A percentile compares a stretch with the other conserved stretches of the same genome.
Conservation (phyloP, 1,140 invertebrate species). For the Papilio xuthus region DNA sequence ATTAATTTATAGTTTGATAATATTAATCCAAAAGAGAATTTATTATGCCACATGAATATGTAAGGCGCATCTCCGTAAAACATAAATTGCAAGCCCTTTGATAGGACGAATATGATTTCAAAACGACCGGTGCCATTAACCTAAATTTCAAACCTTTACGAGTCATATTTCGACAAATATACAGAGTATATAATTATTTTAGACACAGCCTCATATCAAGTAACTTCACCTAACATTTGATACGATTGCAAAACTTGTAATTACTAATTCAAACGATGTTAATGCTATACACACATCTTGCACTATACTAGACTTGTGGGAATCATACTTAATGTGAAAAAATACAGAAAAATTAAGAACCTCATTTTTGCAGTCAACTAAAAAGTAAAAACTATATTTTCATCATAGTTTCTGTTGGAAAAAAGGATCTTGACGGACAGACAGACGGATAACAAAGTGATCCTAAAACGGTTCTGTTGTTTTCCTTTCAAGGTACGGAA, state of each 20-base stretch:
- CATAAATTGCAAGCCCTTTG: conserved; percentile 11
- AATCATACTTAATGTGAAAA: too few relatives aligned
- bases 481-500: too few relatives aligned
- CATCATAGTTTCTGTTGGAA: too few relatives aligned
- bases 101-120: conserved; percentile 20
- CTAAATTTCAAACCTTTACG: conserved; percentile 15
- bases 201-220: neutral
- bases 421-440: too few relatives aligned
- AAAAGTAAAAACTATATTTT: too few relatives aligned
- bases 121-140: conserved; percentile 21
- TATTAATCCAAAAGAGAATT: neutral
- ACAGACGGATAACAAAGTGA: too few relatives aligned
- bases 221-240: neutral
- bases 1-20: neutral
- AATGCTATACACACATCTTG: neutral
- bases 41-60: neutral
- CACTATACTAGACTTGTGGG: neutral
- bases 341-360: too few relatives aligned
- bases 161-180: conserved; percentile 7
- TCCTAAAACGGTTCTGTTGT: too few relatives aligned
- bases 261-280: conserved; percentile 1
- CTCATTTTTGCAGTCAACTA: too few relatives aligned
- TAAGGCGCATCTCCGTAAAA: neutral
- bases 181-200: conserved; percentile 13
- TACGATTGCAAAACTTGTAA: conserved; percentile 11